Base-by-base conservation (phyloP, 2,888 invertebrate species). In the Congeria kusceri region DNA sequence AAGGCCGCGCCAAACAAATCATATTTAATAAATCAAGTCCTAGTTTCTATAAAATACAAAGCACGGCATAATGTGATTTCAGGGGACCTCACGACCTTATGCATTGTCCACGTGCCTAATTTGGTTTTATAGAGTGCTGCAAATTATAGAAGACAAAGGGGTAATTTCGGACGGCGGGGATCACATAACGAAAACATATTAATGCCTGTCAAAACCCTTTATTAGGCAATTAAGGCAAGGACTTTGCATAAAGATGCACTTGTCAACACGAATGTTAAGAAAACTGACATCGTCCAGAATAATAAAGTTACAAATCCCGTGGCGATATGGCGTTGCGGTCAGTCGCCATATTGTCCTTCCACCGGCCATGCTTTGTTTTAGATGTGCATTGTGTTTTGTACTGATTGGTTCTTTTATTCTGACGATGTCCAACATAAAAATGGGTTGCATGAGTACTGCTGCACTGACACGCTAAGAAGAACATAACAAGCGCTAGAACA, bases 61-160 rank as follows among this genome's bases (percentile, higher is more conserved):
- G 73, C 46, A 49, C 56, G 75, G 68, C 68, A 75, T 75, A 75
- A 75, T 69, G 64, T 65, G 69, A 75, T 75, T 69, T 69, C 64
- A 64, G 64, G 46, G 59, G 75, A 75, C 75, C 75, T 69, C 58
- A 39, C 69, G 75, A 75, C 75, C 75, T 59, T 68, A 47, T 69
- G 47, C 66, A 67, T 32, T 67, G 73, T 56, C 58, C 75, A 69
- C 75, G 75, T 64, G 75, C 64, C 63, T 69, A 75, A 75, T 69
- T 75, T 49, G 47, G 49, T 64, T 75, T 75, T 75, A 75, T 75
- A 69, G 65, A 69, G 58, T 57, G 47, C 5, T 46, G 64, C 58
- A 18, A 57, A 72, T 56, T 28, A 58, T 72, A 56, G 64, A 64
- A 64, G 64, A 64, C 64, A 72, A 15, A 25, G 47, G 47, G 44